Evolutionary conservation across 2,888 invertebrate species (phyloP), one percentile per base, ranked within the genome.

Genomic region (Drosophila villosipedis): DNA sequence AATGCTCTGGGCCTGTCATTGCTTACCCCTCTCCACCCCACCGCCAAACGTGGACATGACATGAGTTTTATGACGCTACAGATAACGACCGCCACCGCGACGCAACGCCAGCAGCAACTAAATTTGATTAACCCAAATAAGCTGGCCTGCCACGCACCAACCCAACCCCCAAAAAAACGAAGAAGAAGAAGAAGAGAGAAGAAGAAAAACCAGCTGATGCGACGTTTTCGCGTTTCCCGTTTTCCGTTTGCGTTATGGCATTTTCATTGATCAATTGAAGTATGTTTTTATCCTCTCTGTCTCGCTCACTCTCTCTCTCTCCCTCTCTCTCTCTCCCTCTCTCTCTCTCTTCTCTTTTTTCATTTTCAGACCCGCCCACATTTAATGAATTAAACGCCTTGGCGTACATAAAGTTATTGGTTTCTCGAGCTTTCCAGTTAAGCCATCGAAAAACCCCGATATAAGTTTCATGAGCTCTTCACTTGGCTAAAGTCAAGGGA

Each of bases 121-220:
- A 89, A 87, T 89, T 85, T 89, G 89, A 86, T 85, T 89, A 89
- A 85, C 85, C 89, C 84, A 86, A 79, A 85, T 80, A 84, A 63
- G 68, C 70, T 72, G 67, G 73, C 58, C 65, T 68, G 59, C 59
- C 55, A 41, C 58, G 16, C 43, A 4, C 25, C 14, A 7, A 1
- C 14, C 47, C 47, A 4, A 14, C 14, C 47, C 4, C 12, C 4
- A 25, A 22, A 4, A 19, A 6, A 30, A 49, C 3, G 2, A 47
- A 16, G 4, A 50, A 50, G 10, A 50, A 19, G 5, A n/a, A 31
- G 39, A 30, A 30, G 14, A 65, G 12, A 31, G 39, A 30, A 30
- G 14, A 65, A 22, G 22, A 55, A 70, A 37, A 53, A 37, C 19
- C 73, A 76, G 70, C 55, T 73, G 65, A 64, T 60, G 53, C 41